Evolutionary conservation across 2,797 vertebrate species (phyloP).

Genomic region (Helicolenus hilgendorfi): DNA sequence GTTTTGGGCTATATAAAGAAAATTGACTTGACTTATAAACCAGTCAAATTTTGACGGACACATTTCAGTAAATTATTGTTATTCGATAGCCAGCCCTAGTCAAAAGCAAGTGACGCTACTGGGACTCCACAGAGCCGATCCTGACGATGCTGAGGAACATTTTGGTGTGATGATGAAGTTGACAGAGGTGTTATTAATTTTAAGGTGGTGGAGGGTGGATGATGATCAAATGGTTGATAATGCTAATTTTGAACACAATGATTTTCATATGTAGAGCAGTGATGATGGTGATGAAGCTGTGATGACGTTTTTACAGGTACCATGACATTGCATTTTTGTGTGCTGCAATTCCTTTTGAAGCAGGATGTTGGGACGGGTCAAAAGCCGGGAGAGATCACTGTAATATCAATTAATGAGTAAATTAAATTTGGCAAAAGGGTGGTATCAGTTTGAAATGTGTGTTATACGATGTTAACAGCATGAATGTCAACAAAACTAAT

Average conservation of each 20-base stretch:
- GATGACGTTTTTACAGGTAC: background rate
- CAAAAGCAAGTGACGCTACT: background rate
- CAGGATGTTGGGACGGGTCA: background rate
- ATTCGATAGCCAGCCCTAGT: background rate
- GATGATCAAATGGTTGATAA: background rate
- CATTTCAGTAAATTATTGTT: background rate
- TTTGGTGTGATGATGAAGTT: no score
- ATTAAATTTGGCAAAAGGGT: background rate
- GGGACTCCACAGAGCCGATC: background rate
- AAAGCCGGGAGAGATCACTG: no score
- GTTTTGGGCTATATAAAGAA: background rate
- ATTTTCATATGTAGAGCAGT: background rate
- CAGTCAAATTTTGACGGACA: background rate
- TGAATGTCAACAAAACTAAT: background rate
- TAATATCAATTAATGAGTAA: background rate
- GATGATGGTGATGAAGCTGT: background rate
- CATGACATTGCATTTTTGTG: background rate
- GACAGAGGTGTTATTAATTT: background rate
- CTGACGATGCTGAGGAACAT: background rate
- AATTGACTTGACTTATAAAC: background rate
- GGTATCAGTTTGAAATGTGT: background rate
- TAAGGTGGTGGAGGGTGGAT: background rate
- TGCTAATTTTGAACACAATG: background rate
- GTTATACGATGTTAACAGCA: background rate
- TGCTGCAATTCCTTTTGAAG: background rate